Evolutionary conservation across 2,113 vertebrate species (phyloP).

Genomic region (Pogonocichla stellata): DNA sequence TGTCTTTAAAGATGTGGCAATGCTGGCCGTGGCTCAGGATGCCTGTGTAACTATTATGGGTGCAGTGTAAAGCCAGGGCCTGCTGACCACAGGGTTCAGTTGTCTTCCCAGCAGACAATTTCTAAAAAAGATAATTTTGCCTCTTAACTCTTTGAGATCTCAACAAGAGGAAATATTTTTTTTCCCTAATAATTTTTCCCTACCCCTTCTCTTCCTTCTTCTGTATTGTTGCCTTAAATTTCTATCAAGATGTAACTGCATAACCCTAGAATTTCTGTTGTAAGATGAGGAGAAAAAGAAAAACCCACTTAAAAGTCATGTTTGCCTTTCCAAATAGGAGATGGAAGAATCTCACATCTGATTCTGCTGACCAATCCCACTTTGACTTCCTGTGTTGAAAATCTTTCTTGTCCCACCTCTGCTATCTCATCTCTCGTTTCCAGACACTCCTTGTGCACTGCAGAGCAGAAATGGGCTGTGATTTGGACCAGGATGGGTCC

Average conservation of each 20-base stretch:
- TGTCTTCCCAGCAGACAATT: slow-evolving; percentile 46
- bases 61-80: slow-evolving; percentile 20
- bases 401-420: not conserved
- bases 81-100: slow-evolving; percentile 50
- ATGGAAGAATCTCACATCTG: not conserved
- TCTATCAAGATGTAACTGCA: not conserved
- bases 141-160: slow-evolving; percentile 35
- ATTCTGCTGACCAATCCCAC: not conserved
- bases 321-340: not conserved
- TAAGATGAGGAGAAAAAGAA: not conserved
- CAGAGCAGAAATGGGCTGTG: not conserved
- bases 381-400: not conserved
- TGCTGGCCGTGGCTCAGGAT: slow-evolving; percentile 8
- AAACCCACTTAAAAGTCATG: not conserved
- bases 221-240: not conserved
- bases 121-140: not conserved
- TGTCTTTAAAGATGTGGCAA: slow-evolving; percentile 57
- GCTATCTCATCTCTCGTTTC: rapidly evolving
- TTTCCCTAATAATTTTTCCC: not conserved
- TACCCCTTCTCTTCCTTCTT: not conserved
- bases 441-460: not conserved
- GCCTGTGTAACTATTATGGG: slow-evolving; percentile 32
- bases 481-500: not conserved
- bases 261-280: not conserved
- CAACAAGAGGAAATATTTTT: not conserved